A percentile compares a stretch with the other conserved stretches of the same genome.
These are phyloP conservation scores for Trissoscelio sp. DNA, from an alignment of 2,888 invertebrate species.

Conservation along the genomic window DNA sequence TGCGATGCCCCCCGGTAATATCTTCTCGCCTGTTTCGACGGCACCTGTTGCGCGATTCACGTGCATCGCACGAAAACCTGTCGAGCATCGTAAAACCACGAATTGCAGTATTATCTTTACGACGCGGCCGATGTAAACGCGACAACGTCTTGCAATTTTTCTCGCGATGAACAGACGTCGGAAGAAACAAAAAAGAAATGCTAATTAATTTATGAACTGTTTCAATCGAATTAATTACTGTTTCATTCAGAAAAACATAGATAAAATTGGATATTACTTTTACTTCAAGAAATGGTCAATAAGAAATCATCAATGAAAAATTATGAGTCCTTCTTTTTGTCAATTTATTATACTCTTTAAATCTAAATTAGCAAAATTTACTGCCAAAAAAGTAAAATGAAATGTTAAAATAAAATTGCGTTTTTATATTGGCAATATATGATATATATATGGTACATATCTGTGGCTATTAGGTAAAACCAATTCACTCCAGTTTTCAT, in stretches of 20 bases:
- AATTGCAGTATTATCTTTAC: constrained; percentile 60
- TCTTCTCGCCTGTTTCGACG: constrained; percentile 46
- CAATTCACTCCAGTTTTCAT: too few relatives aligned
- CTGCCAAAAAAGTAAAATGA: too few relatives aligned
- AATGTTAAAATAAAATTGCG: too few relatives aligned
- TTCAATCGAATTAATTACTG: background rate
- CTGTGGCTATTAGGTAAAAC: too few relatives aligned
- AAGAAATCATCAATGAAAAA: too few relatives aligned
- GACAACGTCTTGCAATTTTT: constrained; percentile 3
- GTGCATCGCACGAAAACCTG: constrained; percentile 51
- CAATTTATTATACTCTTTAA: too few relatives aligned
- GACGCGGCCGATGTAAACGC: constrained; percentile 28
- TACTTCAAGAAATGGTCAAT: too few relatives aligned
- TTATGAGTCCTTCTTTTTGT: too few relatives aligned
- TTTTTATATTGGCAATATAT: too few relatives aligned
- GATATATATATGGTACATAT: too few relatives aligned
- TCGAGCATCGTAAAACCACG: constrained; percentile 56
- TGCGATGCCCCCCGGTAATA: constrained; percentile 53
- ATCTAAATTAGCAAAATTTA: too few relatives aligned
- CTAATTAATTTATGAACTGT: constrained; percentile 16
- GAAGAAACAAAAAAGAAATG: background rate
- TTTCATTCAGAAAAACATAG: constrained; percentile 1
- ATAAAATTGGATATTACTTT: too few relatives aligned
- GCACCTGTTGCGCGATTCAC: constrained; percentile 66
- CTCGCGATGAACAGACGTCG: background rate